Conservation (phyloP, 2,797 vertebrate genomes). For the Phoeniculus purpureus region DNA sequence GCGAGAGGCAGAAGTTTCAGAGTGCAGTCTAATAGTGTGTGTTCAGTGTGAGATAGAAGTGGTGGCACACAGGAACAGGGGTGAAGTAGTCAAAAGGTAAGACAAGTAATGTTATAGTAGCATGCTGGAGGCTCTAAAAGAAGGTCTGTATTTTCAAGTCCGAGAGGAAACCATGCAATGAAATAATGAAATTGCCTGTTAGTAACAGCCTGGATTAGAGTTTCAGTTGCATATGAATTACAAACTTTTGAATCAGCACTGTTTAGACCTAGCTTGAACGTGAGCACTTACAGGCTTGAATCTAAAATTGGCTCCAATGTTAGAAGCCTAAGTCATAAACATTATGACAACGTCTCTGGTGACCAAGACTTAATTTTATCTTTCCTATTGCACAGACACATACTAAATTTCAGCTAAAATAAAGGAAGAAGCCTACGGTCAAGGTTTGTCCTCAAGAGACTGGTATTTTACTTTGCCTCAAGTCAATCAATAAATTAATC, state of each 20-base stretch:
- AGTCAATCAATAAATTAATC: slow-evolving; percentile 12
- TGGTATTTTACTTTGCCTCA: background rate
- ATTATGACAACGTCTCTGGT: background rate
- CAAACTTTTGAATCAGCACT: background rate
- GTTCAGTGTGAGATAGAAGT: background rate
- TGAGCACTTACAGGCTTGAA: background rate
- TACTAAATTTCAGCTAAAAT: background rate
- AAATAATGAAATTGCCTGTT: background rate
- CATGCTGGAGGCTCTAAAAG: background rate
- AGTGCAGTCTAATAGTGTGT: background rate
- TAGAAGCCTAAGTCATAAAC: background rate
- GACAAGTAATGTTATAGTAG: background rate
- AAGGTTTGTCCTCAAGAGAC: background rate
- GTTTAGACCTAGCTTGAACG: background rate
- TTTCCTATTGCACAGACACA: background rate
- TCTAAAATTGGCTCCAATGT: background rate
- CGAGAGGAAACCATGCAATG: background rate
- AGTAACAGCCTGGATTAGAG: background rate
- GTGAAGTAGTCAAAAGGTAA: background rate
- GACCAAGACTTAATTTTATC: background rate
- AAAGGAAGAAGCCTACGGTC: background rate
- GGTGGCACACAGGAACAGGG: background rate
- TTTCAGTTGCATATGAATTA: background rate
- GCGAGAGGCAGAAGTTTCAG: background rate
- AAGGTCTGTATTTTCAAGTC: background rate